Conservation (phyloP, 2,797 vertebrate genomes). For the Poeciliopsis infans region DNA sequence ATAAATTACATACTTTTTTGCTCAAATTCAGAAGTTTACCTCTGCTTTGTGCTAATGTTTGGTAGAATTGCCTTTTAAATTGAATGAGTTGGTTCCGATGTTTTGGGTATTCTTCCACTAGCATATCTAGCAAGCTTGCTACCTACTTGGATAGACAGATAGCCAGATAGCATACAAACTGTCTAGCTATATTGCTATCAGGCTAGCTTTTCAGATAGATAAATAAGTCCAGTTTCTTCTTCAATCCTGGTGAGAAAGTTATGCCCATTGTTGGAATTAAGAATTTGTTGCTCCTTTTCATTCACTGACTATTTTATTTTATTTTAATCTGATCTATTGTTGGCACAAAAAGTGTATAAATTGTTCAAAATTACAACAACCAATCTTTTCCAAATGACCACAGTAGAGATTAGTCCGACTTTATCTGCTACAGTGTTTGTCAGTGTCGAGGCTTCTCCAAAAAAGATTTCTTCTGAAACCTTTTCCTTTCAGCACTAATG, state of each 20-base stretch:
- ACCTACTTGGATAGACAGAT: not conserved
- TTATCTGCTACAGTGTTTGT: not conserved
- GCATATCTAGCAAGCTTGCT: not conserved
- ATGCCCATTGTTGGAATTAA: not conserved
- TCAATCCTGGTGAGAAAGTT: not conserved
- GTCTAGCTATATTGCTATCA: not conserved
- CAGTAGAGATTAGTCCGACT: not conserved
- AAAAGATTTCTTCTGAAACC: not conserved
- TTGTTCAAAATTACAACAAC: not conserved
- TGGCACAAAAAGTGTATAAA: not conserved
- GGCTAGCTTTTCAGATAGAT: not conserved
- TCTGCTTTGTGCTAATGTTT: not conserved
- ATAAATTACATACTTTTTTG: not conserved
- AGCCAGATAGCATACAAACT: not conserved
- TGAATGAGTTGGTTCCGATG: not conserved
- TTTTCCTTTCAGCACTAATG: not conserved
- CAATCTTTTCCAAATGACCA: not conserved
- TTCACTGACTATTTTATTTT: not conserved
- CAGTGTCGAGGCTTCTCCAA: not conserved
- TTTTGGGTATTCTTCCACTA: not conserved
- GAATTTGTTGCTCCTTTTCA: not conserved
- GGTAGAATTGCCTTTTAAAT: not conserved
- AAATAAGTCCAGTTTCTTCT: not conserved
- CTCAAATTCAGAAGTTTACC: not conserved
- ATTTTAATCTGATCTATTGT: not conserved